Evolutionary conservation across 2,888 invertebrate genomes (phyloP), one percentile per base, ranked within the genome.

Genomic region (Brachycybe producta): DNA sequence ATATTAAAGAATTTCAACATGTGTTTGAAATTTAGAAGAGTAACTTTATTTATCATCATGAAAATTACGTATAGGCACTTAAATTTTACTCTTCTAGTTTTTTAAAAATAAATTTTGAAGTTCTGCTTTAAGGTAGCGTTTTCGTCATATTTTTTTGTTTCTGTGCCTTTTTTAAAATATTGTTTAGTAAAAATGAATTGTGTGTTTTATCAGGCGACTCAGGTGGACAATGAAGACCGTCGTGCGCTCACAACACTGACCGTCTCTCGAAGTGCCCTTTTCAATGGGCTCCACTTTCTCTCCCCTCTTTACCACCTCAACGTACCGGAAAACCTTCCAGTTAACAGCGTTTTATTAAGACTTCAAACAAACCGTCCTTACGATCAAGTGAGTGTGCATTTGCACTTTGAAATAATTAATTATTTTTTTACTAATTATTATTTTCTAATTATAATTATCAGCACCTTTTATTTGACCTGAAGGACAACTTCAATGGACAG

Each of bases 201-300:
- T 44, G 8, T 54, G 46, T 48, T 43, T 53, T 59, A 59, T 1
- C 69, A 82, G 76, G 84, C 83, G 7, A 81, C 79, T 1, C 84
- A 84, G 64, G 72, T 79, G 53, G 87, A 91, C 69, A 91, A 91
- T 72, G 72, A 81, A 0, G 90, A 90, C 70, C 77, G 87, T 47
- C 87, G 87, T 65, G 85, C 90, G 1, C 70, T 91, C 53, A 81
- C 85, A 1, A 88, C 90, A 0, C 73, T 91, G 48, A 77, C 82
- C 13, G 72, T 88, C 32, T 71, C 74, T 47, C 72, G 74, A 41
- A 73, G 74, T 54, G 71, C 73, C 17, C 69, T 72, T 38, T 70
- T 73, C 54, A 56, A 67, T 57, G 58, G 73, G 30, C 72, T 81
- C 50, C 74, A 75, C 57, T 90, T 90, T 70, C 69, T 80, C 15